These are phyloP conservation scores for Lampris megalopsis DNA, from an alignment of 2,113 vertebrate genomes.

Conservation along the genomic window DNA sequence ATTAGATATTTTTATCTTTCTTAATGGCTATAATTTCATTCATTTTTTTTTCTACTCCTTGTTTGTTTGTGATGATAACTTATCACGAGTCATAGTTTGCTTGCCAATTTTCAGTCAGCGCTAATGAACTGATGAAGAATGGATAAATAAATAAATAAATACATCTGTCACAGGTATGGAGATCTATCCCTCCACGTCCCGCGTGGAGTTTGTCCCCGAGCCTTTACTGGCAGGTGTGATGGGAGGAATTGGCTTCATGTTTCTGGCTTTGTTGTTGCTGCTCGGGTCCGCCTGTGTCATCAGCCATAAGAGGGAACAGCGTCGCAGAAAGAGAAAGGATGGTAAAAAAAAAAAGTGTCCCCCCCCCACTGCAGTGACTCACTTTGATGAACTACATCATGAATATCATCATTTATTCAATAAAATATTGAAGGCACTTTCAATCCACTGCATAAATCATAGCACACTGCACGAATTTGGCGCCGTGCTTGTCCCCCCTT, in stretches of 20 bases:
- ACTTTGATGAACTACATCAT: conserved; percentile 68
- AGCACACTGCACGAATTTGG: conserved; percentile 53
- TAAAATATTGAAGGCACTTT: conserved; percentile 69
- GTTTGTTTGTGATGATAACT: too few species aligned
- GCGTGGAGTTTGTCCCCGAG: conserved; percentile 84
- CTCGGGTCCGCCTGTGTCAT: conserved; percentile 87
- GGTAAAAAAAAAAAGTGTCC: conserved; percentile 63
- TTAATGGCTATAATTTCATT: too few species aligned
- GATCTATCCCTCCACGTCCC: conserved; percentile 84
- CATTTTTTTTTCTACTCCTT: background rate
- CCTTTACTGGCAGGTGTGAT: conserved; percentile 88
- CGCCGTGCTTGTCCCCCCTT: conserved; percentile 31
- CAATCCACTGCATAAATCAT: conserved; percentile 67
- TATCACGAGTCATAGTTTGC: background rate
- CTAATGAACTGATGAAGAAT: background rate
- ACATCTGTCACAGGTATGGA: conserved; percentile 83
- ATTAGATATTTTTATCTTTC: background rate
- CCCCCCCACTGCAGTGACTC: conserved; percentile 35
- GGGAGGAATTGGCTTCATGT: conserved; percentile 89
- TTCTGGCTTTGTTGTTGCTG: conserved; percentile 86
- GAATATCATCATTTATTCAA: conserved; percentile 71
- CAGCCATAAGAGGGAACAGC: conserved; percentile 78
- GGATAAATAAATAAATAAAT: too few species aligned
- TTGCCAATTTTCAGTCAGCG: background rate
- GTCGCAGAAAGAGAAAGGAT: conserved; percentile 59